Conservation (phyloP, 2,797 vertebrate species). For the Sebastes paucispinis region DNA sequence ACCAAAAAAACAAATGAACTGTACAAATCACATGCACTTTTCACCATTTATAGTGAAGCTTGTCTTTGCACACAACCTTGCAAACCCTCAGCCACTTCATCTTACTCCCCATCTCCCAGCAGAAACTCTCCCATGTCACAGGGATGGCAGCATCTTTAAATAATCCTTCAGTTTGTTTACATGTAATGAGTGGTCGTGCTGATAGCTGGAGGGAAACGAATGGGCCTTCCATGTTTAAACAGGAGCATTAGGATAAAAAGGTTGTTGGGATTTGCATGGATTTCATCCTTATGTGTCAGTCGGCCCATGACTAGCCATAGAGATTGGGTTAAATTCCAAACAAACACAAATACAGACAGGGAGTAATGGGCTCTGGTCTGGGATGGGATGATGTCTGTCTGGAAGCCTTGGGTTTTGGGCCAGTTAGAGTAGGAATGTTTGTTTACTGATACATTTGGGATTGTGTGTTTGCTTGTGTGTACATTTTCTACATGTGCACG, state of each 20-base stretch:
- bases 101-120: slow-evolving; percentile 18
- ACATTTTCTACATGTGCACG: neutral
- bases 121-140: slow-evolving; percentile 24
- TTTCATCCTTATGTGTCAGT: slow-evolving; percentile 34
- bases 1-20: neutral
- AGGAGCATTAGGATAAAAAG: slow-evolving; percentile 63
- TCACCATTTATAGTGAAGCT: slow-evolving; percentile 55
- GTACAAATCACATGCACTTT: neutral
- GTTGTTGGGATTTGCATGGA: slow-evolving; percentile 61
- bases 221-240: slow-evolving; percentile 60
- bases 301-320: slow-evolving; percentile 56
- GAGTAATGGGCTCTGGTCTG: slow-evolving; percentile 53
- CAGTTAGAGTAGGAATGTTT: neutral
- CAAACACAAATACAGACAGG: slow-evolving; percentile 67
- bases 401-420: slow-evolving; percentile 11
- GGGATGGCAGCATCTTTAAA: slow-evolving; percentile 57
- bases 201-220: slow-evolving; percentile 57
- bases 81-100: slow-evolving; percentile 44
- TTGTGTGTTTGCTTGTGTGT: neutral
- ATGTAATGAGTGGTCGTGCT: slow-evolving; percentile 49
- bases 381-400: slow-evolving; percentile 24
- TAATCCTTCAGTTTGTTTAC: slow-evolving; percentile 70
- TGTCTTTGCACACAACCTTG: slow-evolving; percentile 70
- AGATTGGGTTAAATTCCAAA: slow-evolving; percentile 59
- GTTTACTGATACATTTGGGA: slow-evolving; percentile 9